phyloP scores from a whole-genome alignment of 2,888 invertebrate genomes.

The Agonopterix alstromeriana region DNA sequence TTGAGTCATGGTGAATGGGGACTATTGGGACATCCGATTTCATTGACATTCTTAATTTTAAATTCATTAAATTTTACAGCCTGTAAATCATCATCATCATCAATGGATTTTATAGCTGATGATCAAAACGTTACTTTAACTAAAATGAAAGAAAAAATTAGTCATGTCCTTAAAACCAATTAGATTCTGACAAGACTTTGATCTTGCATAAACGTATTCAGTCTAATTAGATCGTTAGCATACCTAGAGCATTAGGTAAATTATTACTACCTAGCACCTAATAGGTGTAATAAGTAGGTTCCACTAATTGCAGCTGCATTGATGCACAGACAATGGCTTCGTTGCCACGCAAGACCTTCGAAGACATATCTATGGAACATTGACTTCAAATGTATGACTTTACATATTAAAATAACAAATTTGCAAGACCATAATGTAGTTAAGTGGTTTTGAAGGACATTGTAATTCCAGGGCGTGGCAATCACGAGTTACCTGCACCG shows the following conservation, averaged over 20 bases:
- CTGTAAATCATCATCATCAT: too few species aligned
- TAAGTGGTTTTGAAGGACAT: slow-evolving; percentile 57
- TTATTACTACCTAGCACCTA: slow-evolving; percentile 14
- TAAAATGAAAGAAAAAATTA: too few species aligned
- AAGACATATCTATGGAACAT: slow-evolving; percentile 21
- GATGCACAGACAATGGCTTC: slow-evolving; percentile 30
- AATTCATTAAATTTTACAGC: too few species aligned
- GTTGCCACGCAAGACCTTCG: slow-evolving; percentile 46
- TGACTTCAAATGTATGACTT: not conserved
- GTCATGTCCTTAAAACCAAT: not conserved
- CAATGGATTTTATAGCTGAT: too few species aligned
- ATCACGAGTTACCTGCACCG: slow-evolving; percentile 49
- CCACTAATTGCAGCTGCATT: slow-evolving; percentile 39
- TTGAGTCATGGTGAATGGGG: too few species aligned
- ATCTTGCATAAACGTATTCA: not conserved
- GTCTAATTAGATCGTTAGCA: slow-evolving; percentile 5
- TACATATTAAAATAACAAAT: not conserved
- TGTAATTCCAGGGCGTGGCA: slow-evolving; percentile 55
- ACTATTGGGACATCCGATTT: too few species aligned
- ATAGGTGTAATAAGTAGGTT: slow-evolving; percentile 34
- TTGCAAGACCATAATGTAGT: slow-evolving; percentile 13
- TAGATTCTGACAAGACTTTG: slow-evolving; percentile 7
- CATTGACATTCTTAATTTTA: too few species aligned
- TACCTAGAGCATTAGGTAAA: slow-evolving; percentile 7
- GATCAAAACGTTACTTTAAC: too few species aligned